Conservation (phyloP, 1,140 invertebrate species). For the Formica selysi region DNA sequence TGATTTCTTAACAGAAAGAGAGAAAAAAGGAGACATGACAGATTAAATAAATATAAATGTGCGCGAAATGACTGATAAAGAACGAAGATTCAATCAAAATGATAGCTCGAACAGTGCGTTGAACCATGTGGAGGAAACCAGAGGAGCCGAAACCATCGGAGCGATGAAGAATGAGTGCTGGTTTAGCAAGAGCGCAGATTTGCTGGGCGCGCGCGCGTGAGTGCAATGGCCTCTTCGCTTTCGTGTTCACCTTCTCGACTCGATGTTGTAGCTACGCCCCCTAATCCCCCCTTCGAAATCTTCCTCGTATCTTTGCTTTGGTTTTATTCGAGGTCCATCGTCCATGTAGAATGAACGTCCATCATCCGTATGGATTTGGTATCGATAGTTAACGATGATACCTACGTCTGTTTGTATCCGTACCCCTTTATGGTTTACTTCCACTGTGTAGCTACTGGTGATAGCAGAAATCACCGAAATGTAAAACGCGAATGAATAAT, state of each 20-base stretch:
- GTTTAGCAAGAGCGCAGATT: constrained; percentile 85
- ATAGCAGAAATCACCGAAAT: background rate
- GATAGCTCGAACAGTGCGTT: constrained; percentile 68
- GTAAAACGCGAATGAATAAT: background rate
- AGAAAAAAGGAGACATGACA: background rate
- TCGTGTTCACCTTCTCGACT: constrained; percentile 78
- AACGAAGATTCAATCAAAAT: constrained; percentile 61
- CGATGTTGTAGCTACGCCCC: constrained; percentile 83
- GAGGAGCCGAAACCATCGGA: constrained; percentile 75
- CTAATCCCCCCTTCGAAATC: constrained; percentile 76
- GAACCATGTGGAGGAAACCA: constrained; percentile 74
- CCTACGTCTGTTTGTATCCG: background rate
- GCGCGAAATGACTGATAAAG: constrained; percentile 22
- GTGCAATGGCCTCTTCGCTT: constrained; percentile 85
- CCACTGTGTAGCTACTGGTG: background rate
- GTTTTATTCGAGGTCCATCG: constrained; percentile 82
- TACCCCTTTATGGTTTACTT: background rate
- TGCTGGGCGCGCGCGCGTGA: constrained; percentile 67
- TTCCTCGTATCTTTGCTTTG: constrained; percentile 76
- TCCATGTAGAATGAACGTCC: constrained; percentile 78
- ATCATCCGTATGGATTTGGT: constrained; percentile 78
- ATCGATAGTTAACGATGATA: constrained; percentile 68
- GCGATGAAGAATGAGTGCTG: constrained; percentile 84
- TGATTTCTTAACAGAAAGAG: constrained; percentile 10
- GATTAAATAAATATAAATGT: constrained; percentile 34